These are phyloP conservation scores for Talpa occidentalis DNA, from an alignment of 2,113 vertebrate genomes.

Conservation along the genomic window DNA sequence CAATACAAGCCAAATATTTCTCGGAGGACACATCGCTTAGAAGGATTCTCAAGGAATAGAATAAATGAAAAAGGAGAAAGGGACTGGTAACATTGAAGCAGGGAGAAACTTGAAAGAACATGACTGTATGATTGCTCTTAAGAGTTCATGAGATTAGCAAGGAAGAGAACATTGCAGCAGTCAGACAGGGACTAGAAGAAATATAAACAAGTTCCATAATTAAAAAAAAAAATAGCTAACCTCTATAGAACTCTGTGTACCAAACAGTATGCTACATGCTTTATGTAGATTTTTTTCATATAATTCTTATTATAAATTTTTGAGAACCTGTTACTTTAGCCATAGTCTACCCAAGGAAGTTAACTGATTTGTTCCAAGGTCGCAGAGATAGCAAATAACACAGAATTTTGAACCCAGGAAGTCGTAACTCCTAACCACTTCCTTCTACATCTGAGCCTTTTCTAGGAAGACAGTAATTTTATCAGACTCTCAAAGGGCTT, in stretches of 20 bases:
- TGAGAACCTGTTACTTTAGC: neutral
- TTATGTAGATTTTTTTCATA: neutral
- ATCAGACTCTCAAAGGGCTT: slow-evolving; percentile 3
- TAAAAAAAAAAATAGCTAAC: neutral
- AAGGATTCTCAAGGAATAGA: neutral
- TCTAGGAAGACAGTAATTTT: neutral
- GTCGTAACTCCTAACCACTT: neutral
- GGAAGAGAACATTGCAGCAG: neutral
- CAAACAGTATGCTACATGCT: neutral
- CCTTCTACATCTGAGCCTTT: neutral
- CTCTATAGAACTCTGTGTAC: neutral
- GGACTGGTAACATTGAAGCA: neutral
- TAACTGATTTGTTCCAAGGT: neutral
- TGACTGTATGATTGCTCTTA: neutral
- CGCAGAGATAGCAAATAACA: slow-evolving; percentile 5
- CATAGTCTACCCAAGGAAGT: slow-evolving; percentile 17
- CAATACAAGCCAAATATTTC: slow-evolving; percentile 56
- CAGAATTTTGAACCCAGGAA: slow-evolving; percentile 21
- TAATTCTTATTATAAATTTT: neutral
- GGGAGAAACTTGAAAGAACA: neutral
- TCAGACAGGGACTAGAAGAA: neutral
- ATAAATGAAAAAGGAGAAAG: slow-evolving; percentile 2
- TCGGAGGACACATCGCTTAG: slow-evolving; percentile 16
- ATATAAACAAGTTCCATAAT: neutral
- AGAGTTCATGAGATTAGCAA: slow-evolving; percentile 12